A percentile compares a stretch with the other conserved stretches of the same genome.
Evolutionary conservation across 37 sponge, comb jelly and placozoan genomes (phyloP).

Genomic region (Spongilla lacustris): DNA sequence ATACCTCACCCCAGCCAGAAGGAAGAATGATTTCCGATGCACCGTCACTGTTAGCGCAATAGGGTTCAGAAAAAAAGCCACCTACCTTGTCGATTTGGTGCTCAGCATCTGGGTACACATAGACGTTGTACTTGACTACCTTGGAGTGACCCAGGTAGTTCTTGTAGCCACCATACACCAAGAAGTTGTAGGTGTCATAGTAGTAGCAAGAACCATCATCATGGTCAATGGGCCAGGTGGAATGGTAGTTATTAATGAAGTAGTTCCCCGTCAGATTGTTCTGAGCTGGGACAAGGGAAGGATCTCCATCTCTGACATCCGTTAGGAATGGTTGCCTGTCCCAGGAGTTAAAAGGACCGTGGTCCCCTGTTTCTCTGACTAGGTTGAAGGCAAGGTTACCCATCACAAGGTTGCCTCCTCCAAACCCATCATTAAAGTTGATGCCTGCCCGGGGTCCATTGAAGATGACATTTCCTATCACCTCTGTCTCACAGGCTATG

Average conservation of each 20-base stretch:
- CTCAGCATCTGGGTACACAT: slow-evolving; percentile 54
- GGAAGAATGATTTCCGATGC: slow-evolving; percentile 3
- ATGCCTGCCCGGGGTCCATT: slow-evolving; percentile 86
- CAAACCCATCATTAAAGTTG: slow-evolving; percentile 83
- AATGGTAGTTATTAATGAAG: slow-evolving; percentile 67
- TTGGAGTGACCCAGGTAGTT: slow-evolving; percentile 69
- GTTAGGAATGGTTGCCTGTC: slow-evolving; percentile 71
- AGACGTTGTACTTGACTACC: slow-evolving; percentile 35
- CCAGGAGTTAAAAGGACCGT: slow-evolving; percentile 82
- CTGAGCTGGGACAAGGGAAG: slow-evolving; percentile 33
- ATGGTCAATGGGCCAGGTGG: slow-evolving; percentile 65
- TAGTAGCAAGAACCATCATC: slow-evolving; percentile 82
- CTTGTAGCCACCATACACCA: slow-evolving; percentile 62
- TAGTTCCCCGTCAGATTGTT: slow-evolving; percentile 55
- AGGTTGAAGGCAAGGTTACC: slow-evolving; percentile 74
- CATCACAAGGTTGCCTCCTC: slow-evolving; percentile 51
- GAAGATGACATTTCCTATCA: slow-evolving; percentile 76
- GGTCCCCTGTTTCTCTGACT: slow-evolving; percentile 73
- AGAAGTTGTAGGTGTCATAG: slow-evolving; percentile 60
- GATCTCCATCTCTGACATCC: slow-evolving; percentile 33
- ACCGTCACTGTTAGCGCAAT: slow-evolving; percentile 47
- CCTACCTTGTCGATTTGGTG: not conserved
- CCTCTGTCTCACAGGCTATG: slow-evolving; percentile 53
- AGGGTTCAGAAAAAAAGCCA: slow-evolving; percentile 2
- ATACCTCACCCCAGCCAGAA: slow-evolving; percentile 48